These are phyloP conservation scores for Theristicus caerulescens DNA, from an alignment of 2,113 vertebrate species.

Conservation along the genomic window DNA sequence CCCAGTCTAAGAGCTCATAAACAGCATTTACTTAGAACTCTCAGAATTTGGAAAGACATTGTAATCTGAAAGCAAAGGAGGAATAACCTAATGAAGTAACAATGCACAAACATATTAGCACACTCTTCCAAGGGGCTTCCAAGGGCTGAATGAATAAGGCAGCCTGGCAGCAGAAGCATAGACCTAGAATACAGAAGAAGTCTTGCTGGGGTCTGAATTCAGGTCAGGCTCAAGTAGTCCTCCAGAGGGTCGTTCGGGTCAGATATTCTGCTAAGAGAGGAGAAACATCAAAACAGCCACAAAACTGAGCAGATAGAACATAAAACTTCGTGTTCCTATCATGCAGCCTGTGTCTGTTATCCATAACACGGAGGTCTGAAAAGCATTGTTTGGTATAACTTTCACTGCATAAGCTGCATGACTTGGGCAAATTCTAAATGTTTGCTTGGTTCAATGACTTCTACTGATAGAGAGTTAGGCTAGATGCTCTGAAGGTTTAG, in stretches of 20 bases:
- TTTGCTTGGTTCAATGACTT: accelerated
- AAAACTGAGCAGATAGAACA: background rate
- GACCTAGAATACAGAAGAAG: background rate
- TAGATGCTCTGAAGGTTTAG: background rate
- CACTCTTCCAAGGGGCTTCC: background rate
- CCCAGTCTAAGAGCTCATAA: background rate
- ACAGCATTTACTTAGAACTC: background rate
- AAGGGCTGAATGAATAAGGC: background rate
- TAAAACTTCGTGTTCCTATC: background rate
- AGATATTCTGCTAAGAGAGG: background rate
- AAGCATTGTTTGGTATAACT: background rate
- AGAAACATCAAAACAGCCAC: background rate
- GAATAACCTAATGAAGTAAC: background rate
- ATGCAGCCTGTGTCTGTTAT: background rate
- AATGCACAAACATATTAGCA: background rate
- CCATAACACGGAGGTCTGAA: background rate
- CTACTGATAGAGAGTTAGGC: background rate
- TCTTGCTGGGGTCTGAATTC: background rate
- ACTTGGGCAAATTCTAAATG: background rate
- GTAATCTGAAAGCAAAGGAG: background rate
- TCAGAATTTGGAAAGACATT: background rate
- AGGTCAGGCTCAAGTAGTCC: background rate
- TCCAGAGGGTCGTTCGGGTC: accelerated
- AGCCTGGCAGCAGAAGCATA: background rate
- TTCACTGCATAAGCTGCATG: background rate